Percentiles rank a stretch among this genome's conserved stretches.
phyloP scores from a whole-genome alignment of 2,888 invertebrate genomes.

The Papilio demoleus region DNA sequence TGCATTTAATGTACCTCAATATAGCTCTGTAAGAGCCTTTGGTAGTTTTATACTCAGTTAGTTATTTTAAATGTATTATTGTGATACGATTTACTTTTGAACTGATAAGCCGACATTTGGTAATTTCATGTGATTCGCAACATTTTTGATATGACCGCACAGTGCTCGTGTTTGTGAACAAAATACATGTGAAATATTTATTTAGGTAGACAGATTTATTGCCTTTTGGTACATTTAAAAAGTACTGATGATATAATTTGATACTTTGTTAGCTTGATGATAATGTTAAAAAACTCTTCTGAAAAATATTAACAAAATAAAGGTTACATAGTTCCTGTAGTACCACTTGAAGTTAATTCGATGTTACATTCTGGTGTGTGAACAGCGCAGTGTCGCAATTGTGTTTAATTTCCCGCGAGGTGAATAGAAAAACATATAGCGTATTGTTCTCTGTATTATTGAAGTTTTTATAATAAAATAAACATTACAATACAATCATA shows the following conservation, averaged over 20 bases:
- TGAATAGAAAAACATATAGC: slow-evolving; percentile 8
- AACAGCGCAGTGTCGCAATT: neutral
- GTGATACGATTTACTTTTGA: neutral
- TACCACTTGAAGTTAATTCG: neutral
- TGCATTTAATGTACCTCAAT: too few relatives aligned
- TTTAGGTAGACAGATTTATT: neutral
- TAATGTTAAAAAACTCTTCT: too few relatives aligned
- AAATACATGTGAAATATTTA: neutral
- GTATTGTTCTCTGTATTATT: neutral
- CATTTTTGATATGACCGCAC: neutral
- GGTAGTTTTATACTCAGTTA: too few relatives aligned
- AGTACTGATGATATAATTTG: neutral
- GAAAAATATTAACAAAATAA: too few relatives aligned
- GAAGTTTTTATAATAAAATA: neutral
- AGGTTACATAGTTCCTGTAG: neutral
- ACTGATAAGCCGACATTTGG: neutral
- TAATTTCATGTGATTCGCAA: neutral
- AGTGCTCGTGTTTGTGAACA: neutral
- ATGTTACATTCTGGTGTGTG: neutral
- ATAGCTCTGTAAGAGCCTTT: too few relatives aligned
- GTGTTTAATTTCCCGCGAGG: slow-evolving; percentile 1
- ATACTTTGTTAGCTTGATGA: too few relatives aligned
- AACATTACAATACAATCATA: neutral
- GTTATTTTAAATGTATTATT: neutral
- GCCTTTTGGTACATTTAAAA: neutral